Base-by-base conservation (phyloP, 2,113 vertebrate species). In the Menidia beryllina region DNA sequence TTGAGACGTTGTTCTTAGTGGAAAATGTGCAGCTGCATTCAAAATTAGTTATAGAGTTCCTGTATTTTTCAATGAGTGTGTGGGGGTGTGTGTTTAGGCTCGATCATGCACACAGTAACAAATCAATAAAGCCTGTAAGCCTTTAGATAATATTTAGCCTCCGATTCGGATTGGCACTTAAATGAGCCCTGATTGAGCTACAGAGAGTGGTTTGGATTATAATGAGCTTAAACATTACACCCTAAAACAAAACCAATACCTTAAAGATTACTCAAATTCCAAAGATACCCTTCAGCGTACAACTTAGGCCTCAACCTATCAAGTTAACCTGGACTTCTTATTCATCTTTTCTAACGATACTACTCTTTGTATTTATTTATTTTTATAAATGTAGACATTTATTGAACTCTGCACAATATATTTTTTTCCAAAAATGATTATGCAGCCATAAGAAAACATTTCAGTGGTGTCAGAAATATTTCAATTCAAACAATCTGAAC, bases 71-170 rank as follows among this genome's bases (percentile, higher is more conserved):
- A 52, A 54, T 21, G 24, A 20, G 60, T 27, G 62, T 48, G 60
- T 63, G 56, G 23, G 50, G 7, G 69, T n/a, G 72, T 77, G 45
- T 68, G 53, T 72, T 62, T 67, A 69, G 61, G 20, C 30, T 59
- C 3, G 20, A 72, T 77, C 71, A 54, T 58, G 39, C 64, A 60
- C 80, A 57, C 76, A 74, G 69, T 82, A 84, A 86, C 80, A 90
- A 89, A 89, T 89, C 77, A 82, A 85, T 84, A 72, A 65, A 77
- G 64, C 72, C 71, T 83, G 80, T 77, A 75, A 88, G 76, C 58
- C 74, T 80, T 83, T 69, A 77, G 70, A 82, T 88, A 69, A 53
- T 30, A 36, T 64, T 59, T 60, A 66, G 79, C 77, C 78, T 59
- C 72, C 60, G 69, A 81, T 86, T 87, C 45, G 54, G 72, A 67